A percentile compares a stretch with the other conserved stretches of the same genome.
Evolutionary conservation across 1,140 invertebrate species (phyloP).

Genomic region (Hyposmocoma kahamanoa): DNA sequence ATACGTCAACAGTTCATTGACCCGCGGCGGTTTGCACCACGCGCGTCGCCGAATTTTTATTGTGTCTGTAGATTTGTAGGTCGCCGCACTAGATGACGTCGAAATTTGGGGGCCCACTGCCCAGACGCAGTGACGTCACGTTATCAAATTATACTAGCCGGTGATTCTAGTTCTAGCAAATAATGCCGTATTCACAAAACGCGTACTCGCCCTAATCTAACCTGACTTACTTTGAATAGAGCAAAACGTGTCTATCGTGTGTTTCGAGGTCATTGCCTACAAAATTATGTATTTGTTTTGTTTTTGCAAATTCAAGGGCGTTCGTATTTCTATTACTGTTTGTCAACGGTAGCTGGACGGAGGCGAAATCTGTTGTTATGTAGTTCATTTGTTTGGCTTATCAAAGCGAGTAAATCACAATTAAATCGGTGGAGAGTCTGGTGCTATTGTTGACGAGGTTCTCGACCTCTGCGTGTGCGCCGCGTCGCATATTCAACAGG

Average conservation of each 20-base stretch:
- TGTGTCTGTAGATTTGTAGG: slow-evolving; percentile 72
- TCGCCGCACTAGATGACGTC: slow-evolving; percentile 62
- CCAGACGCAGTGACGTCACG: slow-evolving; percentile 62
- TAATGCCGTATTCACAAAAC: slow-evolving; percentile 53
- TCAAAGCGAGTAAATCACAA: slow-evolving; percentile 17
- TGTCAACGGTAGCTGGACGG: neutral
- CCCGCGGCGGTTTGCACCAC: slow-evolving; percentile 50
- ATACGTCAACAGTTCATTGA: slow-evolving; percentile 70
- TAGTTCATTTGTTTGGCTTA: neutral
- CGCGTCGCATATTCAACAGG: slow-evolving; percentile 52
- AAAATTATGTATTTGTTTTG: slow-evolving; percentile 59
- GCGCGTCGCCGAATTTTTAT: slow-evolving; percentile 64
- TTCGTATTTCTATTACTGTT: neutral
- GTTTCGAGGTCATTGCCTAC: slow-evolving; percentile 58
- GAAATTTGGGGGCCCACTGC: slow-evolving; percentile 40
- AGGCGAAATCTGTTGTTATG: neutral
- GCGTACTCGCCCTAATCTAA: slow-evolving; percentile 61
- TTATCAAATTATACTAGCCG: slow-evolving; percentile 54
- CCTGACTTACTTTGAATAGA: slow-evolving; percentile 50
- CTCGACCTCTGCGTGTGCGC: slow-evolving; percentile 48
- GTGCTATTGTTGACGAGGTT: slow-evolving; percentile 54
- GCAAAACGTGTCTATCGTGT: slow-evolving; percentile 44
- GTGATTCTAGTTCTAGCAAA: slow-evolving; percentile 62
- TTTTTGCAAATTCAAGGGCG: slow-evolving; percentile 62
- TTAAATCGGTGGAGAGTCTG: slow-evolving; percentile 36